Evolutionary conservation across 2,888 invertebrate genomes (phyloP).

Genomic region (Plagodis pulveraria): DNA sequence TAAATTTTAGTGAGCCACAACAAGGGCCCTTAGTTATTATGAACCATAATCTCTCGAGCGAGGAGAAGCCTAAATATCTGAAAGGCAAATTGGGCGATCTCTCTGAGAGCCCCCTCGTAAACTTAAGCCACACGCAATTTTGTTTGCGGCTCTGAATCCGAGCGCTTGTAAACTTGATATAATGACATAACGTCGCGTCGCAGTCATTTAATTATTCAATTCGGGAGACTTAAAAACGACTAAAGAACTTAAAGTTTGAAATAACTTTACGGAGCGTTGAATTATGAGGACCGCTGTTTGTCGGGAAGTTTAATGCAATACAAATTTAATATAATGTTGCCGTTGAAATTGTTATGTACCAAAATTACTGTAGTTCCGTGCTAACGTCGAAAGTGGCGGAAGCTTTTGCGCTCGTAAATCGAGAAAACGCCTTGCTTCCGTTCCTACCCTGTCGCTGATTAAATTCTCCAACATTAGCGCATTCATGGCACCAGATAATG

Average conservation of each 20-base stretch:
- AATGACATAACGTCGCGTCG: constrained; percentile 19
- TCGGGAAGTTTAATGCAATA: constrained; percentile 12
- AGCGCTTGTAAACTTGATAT: constrained; percentile 36
- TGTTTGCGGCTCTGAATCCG: constrained; percentile 33
- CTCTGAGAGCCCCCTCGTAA: constrained; percentile 53
- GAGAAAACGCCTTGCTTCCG: constrained; percentile 56
- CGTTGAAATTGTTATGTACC: constrained; percentile 45
- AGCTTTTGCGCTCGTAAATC: constrained; percentile 70
- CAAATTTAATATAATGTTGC: constrained; percentile 40
- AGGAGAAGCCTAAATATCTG: constrained; percentile 51
- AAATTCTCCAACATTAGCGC: constrained; percentile 70
- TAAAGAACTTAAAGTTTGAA: neutral
- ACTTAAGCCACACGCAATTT: constrained; percentile 47
- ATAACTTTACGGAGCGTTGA: constrained; percentile 4
- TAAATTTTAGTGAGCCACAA: constrained; percentile 66
- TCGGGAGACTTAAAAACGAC: constrained; percentile 11
- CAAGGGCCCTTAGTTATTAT: constrained; percentile 55
- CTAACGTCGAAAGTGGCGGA: constrained; percentile 57
- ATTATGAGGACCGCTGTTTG: neutral
- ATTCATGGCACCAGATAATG: constrained; percentile 66
- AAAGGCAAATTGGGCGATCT: constrained; percentile 58
- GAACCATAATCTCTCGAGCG: constrained; percentile 58
- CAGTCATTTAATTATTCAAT: constrained; percentile 25
- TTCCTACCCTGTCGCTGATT: constrained; percentile 58
- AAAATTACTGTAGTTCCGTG: constrained; percentile 48